Conservation (phyloP, 1,140 invertebrate genomes). For the Pinna nobilis region DNA sequence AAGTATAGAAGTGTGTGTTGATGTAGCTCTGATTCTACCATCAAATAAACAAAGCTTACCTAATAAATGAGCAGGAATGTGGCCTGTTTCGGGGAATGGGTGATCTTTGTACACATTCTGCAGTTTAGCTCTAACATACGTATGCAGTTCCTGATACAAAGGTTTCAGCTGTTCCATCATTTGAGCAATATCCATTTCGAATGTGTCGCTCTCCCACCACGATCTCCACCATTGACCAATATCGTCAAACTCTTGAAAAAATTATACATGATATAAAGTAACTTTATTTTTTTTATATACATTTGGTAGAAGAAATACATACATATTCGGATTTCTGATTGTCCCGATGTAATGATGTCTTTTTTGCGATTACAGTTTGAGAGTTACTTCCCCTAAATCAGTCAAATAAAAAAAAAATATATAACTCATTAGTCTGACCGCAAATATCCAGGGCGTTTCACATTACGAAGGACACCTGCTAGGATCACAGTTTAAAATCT, state of each 20-base stretch:
- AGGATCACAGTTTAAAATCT: not conserved
- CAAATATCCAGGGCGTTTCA: too few species aligned
- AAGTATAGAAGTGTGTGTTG: too few species aligned
- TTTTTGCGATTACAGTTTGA: too few species aligned
- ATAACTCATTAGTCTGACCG: too few species aligned
- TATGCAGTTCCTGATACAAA: conserved; percentile 91
- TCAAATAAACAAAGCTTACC: conserved; percentile 73
- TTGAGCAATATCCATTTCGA: conserved; percentile 81
- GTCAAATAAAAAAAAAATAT: too few species aligned
- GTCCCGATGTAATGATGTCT: not conserved
- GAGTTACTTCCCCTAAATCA: too few species aligned
- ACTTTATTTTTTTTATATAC: not conserved
- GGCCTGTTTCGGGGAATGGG: conserved; percentile 65
- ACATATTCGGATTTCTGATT: not conserved
- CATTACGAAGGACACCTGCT: too few species aligned
- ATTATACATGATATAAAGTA: not conserved
- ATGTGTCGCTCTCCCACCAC: conserved; percentile 66
- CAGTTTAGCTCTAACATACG: conserved; percentile 90
- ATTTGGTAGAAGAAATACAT: not conserved
- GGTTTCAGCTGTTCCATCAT: conserved; percentile 90
- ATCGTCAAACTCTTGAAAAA: conserved; percentile 50
- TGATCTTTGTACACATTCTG: conserved; percentile 78
- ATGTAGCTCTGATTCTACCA: not conserved
- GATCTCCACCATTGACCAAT: conserved; percentile 61
- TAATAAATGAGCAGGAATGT: conserved; percentile 76